These are phyloP conservation scores for Tanaodytes sp. DNA, from an alignment of 2,888 invertebrate species.

Conservation along the genomic window DNA sequence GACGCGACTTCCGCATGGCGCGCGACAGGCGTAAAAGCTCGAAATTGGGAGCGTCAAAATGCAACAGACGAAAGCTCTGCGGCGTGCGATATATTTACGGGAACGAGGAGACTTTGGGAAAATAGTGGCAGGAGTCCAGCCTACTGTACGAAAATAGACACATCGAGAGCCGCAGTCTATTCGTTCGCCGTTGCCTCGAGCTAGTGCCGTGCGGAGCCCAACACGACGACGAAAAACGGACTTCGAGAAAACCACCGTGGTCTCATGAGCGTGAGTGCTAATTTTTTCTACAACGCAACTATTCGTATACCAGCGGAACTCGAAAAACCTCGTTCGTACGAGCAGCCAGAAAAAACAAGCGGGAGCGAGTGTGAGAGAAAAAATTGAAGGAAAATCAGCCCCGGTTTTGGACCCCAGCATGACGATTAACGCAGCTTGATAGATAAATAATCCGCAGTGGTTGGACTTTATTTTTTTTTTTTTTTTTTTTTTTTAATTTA, in stretches of 20 bases:
- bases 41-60: slow-evolving; percentile 53
- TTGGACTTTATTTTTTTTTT: too few species aligned
- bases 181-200: slow-evolving; percentile 51
- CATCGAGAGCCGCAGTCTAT: slow-evolving; percentile 56
- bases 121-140: slow-evolving; percentile 71
- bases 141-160: slow-evolving; percentile 63
- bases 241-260: slow-evolving; percentile 58
- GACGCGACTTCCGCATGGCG: slow-evolving; percentile 51
- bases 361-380: neutral
- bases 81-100: slow-evolving; percentile 68
- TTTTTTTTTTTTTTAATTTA: too few species aligned
- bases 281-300: slow-evolving; percentile 18
- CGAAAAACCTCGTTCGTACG: too few species aligned
- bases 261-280: slow-evolving; percentile 69
- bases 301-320: too few species aligned
- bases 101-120: slow-evolving; percentile 69
- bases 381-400: too few species aligned
- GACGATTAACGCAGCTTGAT: too few species aligned
- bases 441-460: too few species aligned
- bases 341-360: too few species aligned
- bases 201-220: slow-evolving; percentile 63
- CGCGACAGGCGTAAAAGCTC: slow-evolving; percentile 48
- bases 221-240: slow-evolving; percentile 62
- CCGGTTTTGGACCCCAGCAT: too few species aligned
- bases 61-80: slow-evolving; percentile 54